Base-by-base conservation (phyloP, 92 coral and sea anemone genomes). In the Ricordea florida region DNA sequence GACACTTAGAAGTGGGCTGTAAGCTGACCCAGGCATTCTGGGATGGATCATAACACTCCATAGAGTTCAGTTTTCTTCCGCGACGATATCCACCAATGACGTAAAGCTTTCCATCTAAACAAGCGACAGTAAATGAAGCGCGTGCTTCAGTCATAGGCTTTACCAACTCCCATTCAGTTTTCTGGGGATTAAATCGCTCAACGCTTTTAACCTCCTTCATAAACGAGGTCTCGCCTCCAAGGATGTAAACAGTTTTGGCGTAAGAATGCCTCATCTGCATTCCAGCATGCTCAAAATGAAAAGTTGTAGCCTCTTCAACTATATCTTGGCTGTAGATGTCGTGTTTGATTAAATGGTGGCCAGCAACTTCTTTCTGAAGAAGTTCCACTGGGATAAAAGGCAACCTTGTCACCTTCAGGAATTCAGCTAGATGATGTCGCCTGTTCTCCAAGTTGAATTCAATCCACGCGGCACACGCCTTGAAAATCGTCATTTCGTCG, bases 181-280 rank as follows among this genome's bases (percentile, higher is more conserved):
- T 78, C 29, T 92, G 80, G 16, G 89, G 84, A 62, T 92, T 90
- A 44, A 85, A 88, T 9, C 97, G 51, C 38, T 96, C 99, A 50
- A 96, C 85, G 6, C 92, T 84, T 51, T 87, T 96, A 14, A 86
- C 87, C 45, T 96, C 99, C 79, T 92, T 92, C 99, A 96, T 96
- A 67, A 96, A 96, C 11, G 99, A 89, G 6, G 90, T 96, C 75
- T 96, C 99, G 4, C 99, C 99, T 0, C 99, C 99, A 31, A 96
- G 70, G 10, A 92, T 79, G 59, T 88, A 96, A 24, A 96, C 72
- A 31, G 93, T 76, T 62, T 87, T 68, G 21, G 97, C 96, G 28
- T 93, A 96, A 0, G 96, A 92, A 56, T 78, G 37, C 11, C 99
- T 59, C 99, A 92, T 96, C n/a, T 87, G 77, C n/a, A 83, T 59